Evolutionary conservation across 53 echinoderm and acorn worm genomes (phyloP).

Genomic region (Paracentrotus lividus): DNA sequence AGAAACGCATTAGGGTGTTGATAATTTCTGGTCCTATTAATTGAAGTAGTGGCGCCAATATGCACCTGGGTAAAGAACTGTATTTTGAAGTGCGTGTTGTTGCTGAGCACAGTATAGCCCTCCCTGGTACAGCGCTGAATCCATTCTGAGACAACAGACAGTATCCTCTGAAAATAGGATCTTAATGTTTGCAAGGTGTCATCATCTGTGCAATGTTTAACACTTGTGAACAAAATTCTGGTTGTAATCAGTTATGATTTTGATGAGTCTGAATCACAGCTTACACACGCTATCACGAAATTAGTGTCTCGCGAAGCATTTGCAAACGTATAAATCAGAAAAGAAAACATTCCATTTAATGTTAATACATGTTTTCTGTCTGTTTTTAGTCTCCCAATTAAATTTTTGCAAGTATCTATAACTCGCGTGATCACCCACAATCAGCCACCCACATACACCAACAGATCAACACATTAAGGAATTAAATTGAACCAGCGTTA

Average conservation of each 20-base stretch:
- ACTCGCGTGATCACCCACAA: not conserved
- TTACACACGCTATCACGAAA: not conserved
- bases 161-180: not conserved
- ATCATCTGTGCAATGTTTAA: not conserved
- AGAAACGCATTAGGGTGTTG: too few species aligned
- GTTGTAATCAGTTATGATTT: not conserved
- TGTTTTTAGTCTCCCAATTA: too few species aligned
- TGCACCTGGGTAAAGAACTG: not conserved
- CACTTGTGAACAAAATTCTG: not conserved
- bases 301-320: too few species aligned
- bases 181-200: not conserved
- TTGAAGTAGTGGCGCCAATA: too few species aligned
- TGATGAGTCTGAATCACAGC: not conserved
- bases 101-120: not conserved
- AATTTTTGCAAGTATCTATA: not conserved
- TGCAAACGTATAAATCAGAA: not conserved
- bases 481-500: not conserved
- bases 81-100: not conserved
- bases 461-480: not conserved
- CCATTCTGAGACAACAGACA: not conserved
- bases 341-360: not conserved
- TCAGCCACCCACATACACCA: not conserved
- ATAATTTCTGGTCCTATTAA: too few species aligned
- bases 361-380: too few species aligned
- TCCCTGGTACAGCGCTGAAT: not conserved